phyloP scores from a whole-genome alignment of 2,797 vertebrate species.

The Siniperca undulata region DNA sequence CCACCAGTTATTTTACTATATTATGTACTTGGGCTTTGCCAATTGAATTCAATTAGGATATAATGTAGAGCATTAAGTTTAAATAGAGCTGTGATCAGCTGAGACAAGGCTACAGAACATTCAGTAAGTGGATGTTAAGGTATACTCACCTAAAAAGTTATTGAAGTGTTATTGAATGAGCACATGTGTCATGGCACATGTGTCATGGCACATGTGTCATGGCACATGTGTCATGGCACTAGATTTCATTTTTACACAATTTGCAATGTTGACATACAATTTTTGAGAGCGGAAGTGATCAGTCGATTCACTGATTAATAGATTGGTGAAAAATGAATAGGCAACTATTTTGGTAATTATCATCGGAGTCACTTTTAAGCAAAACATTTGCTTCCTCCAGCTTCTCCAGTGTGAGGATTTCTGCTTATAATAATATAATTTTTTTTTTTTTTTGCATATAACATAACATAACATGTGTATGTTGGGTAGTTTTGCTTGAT shows the following conservation, averaged over 20 bases:
- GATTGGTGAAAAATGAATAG: background rate
- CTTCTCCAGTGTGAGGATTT: too few relatives aligned
- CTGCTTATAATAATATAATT: background rate
- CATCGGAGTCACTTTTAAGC: background rate
- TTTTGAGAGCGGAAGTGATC: background rate
- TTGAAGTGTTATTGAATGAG: background rate
- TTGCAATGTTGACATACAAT: background rate
- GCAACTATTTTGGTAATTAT: background rate
- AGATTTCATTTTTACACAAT: background rate
- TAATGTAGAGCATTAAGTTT: conserved; percentile 1
- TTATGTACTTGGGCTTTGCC: background rate
- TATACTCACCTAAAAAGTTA: too few relatives aligned
- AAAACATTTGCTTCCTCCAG: background rate
- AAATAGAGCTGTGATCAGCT: background rate
- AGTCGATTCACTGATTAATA: background rate
- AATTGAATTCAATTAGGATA: conserved; percentile 10
- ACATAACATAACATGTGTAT: too few relatives aligned
- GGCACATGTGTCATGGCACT: background rate
- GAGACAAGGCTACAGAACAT: background rate
- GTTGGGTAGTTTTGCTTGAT: too few relatives aligned
- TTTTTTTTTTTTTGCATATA: background rate
- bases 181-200: background rate
- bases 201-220: too few relatives aligned
- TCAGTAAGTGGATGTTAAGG: conserved; percentile 3
- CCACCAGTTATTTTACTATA: background rate